phyloP scores from a whole-genome alignment of 1,140 invertebrate genomes.

The Papilio polyxenes region DNA sequence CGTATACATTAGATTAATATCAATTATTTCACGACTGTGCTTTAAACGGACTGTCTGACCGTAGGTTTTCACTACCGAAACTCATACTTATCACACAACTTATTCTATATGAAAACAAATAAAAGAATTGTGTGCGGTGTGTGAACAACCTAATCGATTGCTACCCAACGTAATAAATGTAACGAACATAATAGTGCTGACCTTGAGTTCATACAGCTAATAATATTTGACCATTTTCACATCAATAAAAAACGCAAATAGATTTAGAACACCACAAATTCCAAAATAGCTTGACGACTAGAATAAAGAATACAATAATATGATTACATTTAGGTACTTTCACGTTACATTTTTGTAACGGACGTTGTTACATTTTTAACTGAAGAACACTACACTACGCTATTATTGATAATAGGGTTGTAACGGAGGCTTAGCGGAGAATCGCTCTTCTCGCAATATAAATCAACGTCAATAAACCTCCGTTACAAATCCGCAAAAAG shows the following conservation, averaged over 20 bases:
- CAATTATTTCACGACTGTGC: no score
- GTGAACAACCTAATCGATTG: constrained; percentile 17
- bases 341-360: neutral
- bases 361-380: no score
- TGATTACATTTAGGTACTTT: neutral
- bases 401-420: no score
- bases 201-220: constrained; percentile 12
- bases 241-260: constrained; percentile 21
- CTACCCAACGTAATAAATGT: constrained; percentile 17
- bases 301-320: neutral
- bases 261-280: neutral
- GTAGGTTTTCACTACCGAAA: no score
- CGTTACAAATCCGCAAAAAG: no score
- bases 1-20: no score
- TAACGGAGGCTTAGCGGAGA: no score
- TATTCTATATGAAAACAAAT: neutral
- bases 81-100: no score
- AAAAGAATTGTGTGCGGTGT: neutral
- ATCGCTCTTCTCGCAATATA: no score
- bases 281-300: neutral
- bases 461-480: no score
- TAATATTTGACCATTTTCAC: constrained; percentile 21
- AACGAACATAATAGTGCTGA: constrained; percentile 21
- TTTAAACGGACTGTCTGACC: no score
- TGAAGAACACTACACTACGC: no score